phyloP scores from a whole-genome alignment of 2,113 vertebrate species.

The Polypterus senegalus region DNA sequence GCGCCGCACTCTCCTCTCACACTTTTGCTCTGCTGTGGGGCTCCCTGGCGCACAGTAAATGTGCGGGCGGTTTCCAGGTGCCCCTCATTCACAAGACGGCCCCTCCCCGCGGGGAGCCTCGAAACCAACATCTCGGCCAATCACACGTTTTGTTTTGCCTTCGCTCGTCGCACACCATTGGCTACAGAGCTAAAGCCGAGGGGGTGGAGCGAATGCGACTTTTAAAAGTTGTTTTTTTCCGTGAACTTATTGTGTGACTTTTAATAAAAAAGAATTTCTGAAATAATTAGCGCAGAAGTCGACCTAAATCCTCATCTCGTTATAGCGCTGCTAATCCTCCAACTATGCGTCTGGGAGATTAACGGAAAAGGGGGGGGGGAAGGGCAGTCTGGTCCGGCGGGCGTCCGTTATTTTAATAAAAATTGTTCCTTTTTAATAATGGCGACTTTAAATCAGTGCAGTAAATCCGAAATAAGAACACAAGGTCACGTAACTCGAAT shows the following conservation, averaged over 20 bases:
- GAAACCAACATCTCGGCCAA: constrained; percentile 48
- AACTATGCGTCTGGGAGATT: too few relatives aligned
- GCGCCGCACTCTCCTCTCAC: constrained; percentile 29
- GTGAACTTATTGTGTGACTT: background rate
- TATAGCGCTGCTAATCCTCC: too few relatives aligned
- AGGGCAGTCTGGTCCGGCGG: too few relatives aligned
- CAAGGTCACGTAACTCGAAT: too few relatives aligned
- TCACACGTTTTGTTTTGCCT: constrained; percentile 50
- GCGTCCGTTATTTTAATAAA: too few relatives aligned
- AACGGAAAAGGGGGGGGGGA: too few relatives aligned
- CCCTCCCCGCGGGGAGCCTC: constrained; percentile 35
- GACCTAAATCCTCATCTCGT: too few relatives aligned
- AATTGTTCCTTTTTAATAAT: too few relatives aligned
- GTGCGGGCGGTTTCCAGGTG: constrained; percentile 50
- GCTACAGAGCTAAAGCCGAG: constrained; percentile 15
- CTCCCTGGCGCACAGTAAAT: constrained; percentile 26
- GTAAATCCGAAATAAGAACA: too few relatives aligned
- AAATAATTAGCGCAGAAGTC: too few relatives aligned
- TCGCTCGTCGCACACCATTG: constrained; percentile 36
- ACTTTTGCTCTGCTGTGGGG: too few relatives aligned
- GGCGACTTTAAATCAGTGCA: too few relatives aligned
- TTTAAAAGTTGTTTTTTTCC: constrained; percentile 8
- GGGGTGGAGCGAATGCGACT: constrained; percentile 22
- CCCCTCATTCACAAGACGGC: constrained; percentile 41
- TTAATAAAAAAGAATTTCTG: background rate